Percentiles rank a stretch among this genome's conserved stretches.
Conservation (phyloP, 1,140 invertebrate species). For the Helicoverpa armigera region DNA sequence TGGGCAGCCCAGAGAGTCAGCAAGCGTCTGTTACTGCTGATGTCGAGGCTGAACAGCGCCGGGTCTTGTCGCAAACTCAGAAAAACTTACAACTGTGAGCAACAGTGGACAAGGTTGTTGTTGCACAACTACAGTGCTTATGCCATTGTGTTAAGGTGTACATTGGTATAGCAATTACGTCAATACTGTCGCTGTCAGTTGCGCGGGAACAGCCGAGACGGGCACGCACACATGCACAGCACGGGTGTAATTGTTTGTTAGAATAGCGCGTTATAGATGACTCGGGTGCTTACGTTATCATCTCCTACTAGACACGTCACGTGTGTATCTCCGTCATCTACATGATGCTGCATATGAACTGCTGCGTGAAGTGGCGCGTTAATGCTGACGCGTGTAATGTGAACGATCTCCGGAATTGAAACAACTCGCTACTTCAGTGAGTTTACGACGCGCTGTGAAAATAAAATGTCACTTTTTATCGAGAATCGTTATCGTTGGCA, state of each 20-base stretch:
- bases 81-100: neutral
- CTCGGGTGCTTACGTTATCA: too few relatives aligned
- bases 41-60: too few relatives aligned
- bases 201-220: too few relatives aligned
- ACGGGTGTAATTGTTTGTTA: neutral
- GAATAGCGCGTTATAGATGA: neutral
- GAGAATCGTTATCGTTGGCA: neutral
- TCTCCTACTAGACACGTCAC: too few relatives aligned
- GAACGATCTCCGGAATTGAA: neutral
- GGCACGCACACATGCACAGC: neutral
- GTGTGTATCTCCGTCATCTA: too few relatives aligned
- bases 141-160: neutral
- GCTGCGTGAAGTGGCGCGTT: neutral
- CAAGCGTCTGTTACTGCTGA: too few relatives aligned
- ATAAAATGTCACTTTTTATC: constrained; percentile 4
- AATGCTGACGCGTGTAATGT: too few relatives aligned
- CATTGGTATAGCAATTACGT: neutral
- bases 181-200: neutral
- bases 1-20: too few relatives aligned
- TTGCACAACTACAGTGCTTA: neutral
- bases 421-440: constrained; percentile 9
- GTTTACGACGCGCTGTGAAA: neutral
- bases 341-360: neutral
- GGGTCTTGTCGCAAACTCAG: neutral
- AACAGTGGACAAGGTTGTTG: neutral